Evolutionary conservation across 2,113 vertebrate species (phyloP), one percentile per base, ranked within the genome.

Genomic region (Natator depressus): DNA sequence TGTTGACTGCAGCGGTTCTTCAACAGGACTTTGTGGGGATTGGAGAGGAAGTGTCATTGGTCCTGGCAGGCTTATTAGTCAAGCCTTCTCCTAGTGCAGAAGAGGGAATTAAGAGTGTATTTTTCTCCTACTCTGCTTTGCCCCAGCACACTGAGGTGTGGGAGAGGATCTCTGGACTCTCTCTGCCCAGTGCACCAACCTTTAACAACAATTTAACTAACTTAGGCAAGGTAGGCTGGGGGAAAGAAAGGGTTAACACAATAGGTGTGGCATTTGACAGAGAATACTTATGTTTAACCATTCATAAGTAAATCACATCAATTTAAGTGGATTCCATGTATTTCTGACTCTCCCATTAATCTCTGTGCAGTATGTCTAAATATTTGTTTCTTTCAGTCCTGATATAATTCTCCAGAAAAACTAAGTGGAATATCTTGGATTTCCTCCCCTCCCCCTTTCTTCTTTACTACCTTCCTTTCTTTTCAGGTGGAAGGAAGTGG

Each of bases 221-320:
- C 53, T 85, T 51, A 59, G 35, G 85, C 49, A 80, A 49, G 17
- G 20, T 89, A 76, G 62, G 27, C 0, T 76, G 69, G 12, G 14
- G 88, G 78, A 35, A 62, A 81, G 75, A 55, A 95, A 84, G 90
- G 89, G 95, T 96, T 98, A 95, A 96, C 82, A 84, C 59, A 92
- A 80, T 88, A 94, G 91, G 87, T 89, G 97, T 92, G 93, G 92
- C 84, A 91, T 95, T 97, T 97, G 96, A 96, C 96, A 97, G 92
- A 78, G 94, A 97, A 89, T 82, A 94, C 85, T 85, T 83, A 87
- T 93, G 92, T 88, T 97, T 95, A 97, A 89, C 92, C 97, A 95
- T 89, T 96, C 90, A 84, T 89, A 96, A 96, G 84, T 93, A 95
- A 90, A 92, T 95, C 93, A 85, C 69, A 84, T 95, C 96, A 81